Evolutionary conservation across 2,797 vertebrate genomes (phyloP), one percentile per base, ranked within the genome.

Genomic region (Amphiprion clarkii): DNA sequence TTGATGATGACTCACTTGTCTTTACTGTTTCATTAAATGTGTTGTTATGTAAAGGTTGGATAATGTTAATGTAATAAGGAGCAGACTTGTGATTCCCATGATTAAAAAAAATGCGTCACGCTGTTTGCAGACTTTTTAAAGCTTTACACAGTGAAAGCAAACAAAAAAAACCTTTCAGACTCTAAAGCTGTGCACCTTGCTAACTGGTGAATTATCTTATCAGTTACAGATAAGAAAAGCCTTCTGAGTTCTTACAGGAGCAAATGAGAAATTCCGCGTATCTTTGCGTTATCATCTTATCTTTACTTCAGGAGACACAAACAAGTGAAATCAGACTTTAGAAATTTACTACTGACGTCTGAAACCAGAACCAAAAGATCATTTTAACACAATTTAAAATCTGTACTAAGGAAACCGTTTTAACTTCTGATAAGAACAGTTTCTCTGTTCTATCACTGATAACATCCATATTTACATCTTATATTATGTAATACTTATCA

Each of bases 291-390:
- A 5, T 23, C 14, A 14, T 75, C n/a, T 60, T 63, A 60, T 79
- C 73, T 82, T 75, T 46, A 27, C 54, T 67, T 56, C 16, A 68
- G 55, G n/a, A 73, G 58, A 53, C 5, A 31, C 25, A 83, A 70
- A 72, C 16, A 71, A 7, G 2, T 58, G 27, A 51, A 51, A 39
- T 42, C 19, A 52, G 44, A 49, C 40, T 46, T 48, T 10, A 59
- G 54, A 11, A 12, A 46, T 21, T 75, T 62, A 19, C 39, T 54
- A 42, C 33, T 49, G 5, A 52, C 23, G 31, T 62, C n/a, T 76
- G 25, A 66, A 68, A 27, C 6, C 55, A 46, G 23, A 49, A 2
- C 19, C 49, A 10, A 59, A 69, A 27, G 13, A 53, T 14, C 17
- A 25, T 23, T 17, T 31, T 16, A 54, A 17, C 4, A 48, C n/a